Evolutionary conservation across 1,140 invertebrate species (phyloP).

Genomic region (Teleopsis dalmanni): DNA sequence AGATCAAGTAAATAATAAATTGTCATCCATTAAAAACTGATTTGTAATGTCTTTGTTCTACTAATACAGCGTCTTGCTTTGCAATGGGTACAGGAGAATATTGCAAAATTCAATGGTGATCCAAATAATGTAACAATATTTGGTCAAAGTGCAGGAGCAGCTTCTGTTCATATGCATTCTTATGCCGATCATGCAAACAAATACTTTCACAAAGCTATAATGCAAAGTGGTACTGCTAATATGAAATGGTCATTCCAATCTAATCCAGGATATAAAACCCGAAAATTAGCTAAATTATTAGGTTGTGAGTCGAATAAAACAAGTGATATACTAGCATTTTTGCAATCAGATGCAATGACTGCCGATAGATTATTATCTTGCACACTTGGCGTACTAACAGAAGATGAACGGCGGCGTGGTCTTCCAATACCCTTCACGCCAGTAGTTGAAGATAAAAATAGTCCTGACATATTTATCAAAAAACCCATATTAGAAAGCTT

Average conservation of each 20-base stretch:
- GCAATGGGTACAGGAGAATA: conserved; percentile 54
- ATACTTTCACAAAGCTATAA: conserved; percentile 45
- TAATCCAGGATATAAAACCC: conserved; percentile 17
- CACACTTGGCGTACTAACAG: conserved; percentile 18
- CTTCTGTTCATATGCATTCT: conserved; percentile 36
- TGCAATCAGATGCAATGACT: conserved; percentile 24
- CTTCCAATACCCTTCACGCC: conserved; percentile 34
- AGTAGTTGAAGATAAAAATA: conserved; percentile 31
- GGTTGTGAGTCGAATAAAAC: conserved; percentile 12
- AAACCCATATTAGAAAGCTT: conserved; percentile 24
- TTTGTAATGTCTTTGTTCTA: background rate
- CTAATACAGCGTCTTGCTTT: conserved; percentile 43
- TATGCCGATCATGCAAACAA: conserved; percentile 31
- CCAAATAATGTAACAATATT: conserved; percentile 49
- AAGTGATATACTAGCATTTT: conserved; percentile 18
- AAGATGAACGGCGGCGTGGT: conserved; percentile 31
- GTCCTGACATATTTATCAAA: conserved; percentile 29
- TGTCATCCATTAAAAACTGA: conserved; percentile 46
- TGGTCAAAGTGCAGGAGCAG: conserved; percentile 49
- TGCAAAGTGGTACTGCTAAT: conserved; percentile 43
- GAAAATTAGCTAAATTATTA: conserved; percentile 20
- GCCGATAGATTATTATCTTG: conserved; percentile 14
- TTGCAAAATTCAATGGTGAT: conserved; percentile 55
- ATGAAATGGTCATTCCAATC: conserved; percentile 29
- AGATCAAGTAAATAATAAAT: conserved; percentile 53